Base-by-base conservation (phyloP, 2,797 vertebrate species). In the Myripristis murdjan region DNA sequence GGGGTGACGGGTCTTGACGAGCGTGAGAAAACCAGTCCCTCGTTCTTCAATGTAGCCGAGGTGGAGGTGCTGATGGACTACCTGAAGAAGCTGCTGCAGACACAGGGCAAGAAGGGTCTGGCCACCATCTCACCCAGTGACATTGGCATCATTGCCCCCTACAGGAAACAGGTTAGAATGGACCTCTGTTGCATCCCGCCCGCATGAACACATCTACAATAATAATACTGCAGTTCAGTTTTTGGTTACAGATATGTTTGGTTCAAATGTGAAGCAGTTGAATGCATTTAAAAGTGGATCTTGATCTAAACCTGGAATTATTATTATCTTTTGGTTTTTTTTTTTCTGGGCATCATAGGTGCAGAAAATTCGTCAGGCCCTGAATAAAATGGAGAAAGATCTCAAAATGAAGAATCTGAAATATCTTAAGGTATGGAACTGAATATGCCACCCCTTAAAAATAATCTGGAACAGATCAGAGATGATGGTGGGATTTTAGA, bases 131-230 rank as follows among this genome's bases (percentile, higher is more conserved):
- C 81, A 0, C 94, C 97, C 37, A 89, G 20, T 76, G 96, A 97
- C 1, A 94, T 99, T 0, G 97, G 98, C 26, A 93, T 99, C 83
- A 98, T 99, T 65, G 92, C 98, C 58, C 98, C 98, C 26, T 99
- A 98, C 91, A 96, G 97, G 84, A 99, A 97, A 77, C 97, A 99
- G 96, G 97, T 98, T 52, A 54, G 44, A 72, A 76, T 31, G 0
- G 4, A 22, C n/a, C 15, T 16, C 14, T 11, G 1, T 7, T 20
- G 35, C 9, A 1, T 9, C 11, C 12, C 33, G n/a, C n/a, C n/a
- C n/a, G n/a, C n/a, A n/a, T n/a, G 1, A 9, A 35, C 33, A 35
- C 33, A 3, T 23, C 10, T 39, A 6, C 12, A 48, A 6, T 28
- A 10, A 5, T 22, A 49, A 24, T 12, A 24, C 20, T 20, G 8